These are phyloP conservation scores for Eumacrocentrus americanus DNA, from an alignment of 2,888 invertebrate species.

Conservation along the genomic window DNA sequence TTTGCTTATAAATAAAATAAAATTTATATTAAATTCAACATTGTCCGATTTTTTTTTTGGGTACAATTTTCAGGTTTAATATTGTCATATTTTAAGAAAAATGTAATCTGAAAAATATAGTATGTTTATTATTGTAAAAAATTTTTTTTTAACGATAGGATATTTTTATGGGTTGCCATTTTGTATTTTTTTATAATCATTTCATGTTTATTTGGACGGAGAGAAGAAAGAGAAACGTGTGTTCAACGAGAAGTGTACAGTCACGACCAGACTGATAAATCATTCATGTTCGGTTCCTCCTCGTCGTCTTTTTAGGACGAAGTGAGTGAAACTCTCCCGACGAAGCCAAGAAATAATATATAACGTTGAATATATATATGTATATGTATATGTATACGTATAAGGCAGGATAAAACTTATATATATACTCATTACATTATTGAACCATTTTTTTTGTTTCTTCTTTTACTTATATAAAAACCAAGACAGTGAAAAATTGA, in stretches of 20 bases:
- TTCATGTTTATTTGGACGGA: conserved; percentile 1
- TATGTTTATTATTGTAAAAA: no score
- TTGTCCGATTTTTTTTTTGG: background rate
- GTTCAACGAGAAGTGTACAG: conserved; percentile 33
- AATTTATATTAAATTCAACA: background rate
- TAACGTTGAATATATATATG: conserved; percentile 5
- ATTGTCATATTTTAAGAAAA: conserved; percentile 24
- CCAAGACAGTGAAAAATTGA: no score
- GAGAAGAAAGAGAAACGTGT: background rate
- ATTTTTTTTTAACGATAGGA: background rate
- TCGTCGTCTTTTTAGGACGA: conserved; percentile 33
- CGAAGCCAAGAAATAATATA: conserved; percentile 36
- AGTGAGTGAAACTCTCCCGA: conserved; percentile 19
- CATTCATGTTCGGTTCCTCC: conserved; percentile 52
- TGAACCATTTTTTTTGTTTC: background rate
- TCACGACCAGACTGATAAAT: conserved; percentile 56
- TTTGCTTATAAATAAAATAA: background rate
- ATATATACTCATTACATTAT: conserved; percentile 46
- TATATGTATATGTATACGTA: conserved; percentile 32
- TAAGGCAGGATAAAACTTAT: conserved; percentile 50
- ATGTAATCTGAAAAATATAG: background rate
- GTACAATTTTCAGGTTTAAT: conserved; percentile 6
- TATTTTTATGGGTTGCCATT: no score
- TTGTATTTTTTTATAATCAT: conserved; percentile 4
- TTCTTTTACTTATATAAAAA: background rate